Conservation (phyloP, 2,113 vertebrate species). For the Saccopteryx leptura region DNA sequence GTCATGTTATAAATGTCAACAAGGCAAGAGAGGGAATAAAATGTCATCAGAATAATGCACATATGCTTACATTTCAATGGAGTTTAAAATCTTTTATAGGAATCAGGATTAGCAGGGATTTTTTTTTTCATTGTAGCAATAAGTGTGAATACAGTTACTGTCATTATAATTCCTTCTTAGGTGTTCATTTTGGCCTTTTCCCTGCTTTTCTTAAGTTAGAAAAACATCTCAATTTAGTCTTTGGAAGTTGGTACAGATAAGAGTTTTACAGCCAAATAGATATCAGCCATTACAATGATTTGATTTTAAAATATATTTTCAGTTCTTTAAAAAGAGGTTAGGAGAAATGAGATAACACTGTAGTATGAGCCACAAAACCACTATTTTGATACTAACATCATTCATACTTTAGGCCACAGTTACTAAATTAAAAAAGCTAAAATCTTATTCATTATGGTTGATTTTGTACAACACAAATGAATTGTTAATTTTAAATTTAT, state of each 20-base stretch:
- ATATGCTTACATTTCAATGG: conserved; percentile 69
- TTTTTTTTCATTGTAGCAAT: background rate
- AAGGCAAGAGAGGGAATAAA: conserved; percentile 77
- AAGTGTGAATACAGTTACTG: conserved; percentile 54
- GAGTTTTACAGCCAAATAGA: conserved; percentile 17
- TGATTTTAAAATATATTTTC: conserved; percentile 30
- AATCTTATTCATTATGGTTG: background rate
- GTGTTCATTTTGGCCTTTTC: conserved; percentile 62
- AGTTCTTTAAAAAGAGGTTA: conserved; percentile 57
- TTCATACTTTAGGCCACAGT: conserved; percentile 19
- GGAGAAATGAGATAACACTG: background rate
- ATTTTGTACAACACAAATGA: background rate
- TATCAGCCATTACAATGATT: background rate
- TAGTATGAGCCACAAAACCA: conserved; percentile 14
- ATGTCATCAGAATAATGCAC: conserved; percentile 67
- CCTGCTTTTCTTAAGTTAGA: conserved; percentile 23
- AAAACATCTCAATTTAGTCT: background rate
- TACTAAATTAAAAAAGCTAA: conserved; percentile 23
- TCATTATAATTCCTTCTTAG: conserved; percentile 13
- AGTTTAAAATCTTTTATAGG: conserved; percentile 65
- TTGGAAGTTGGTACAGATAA: background rate
- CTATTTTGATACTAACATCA: conserved; percentile 18
- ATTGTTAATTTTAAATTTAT: conserved; percentile 49
- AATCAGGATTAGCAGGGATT: background rate
- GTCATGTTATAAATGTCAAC: conserved; percentile 78